phyloP scores from a whole-genome alignment of 2,113 vertebrate species.

The Chaetodon trifascialis region DNA sequence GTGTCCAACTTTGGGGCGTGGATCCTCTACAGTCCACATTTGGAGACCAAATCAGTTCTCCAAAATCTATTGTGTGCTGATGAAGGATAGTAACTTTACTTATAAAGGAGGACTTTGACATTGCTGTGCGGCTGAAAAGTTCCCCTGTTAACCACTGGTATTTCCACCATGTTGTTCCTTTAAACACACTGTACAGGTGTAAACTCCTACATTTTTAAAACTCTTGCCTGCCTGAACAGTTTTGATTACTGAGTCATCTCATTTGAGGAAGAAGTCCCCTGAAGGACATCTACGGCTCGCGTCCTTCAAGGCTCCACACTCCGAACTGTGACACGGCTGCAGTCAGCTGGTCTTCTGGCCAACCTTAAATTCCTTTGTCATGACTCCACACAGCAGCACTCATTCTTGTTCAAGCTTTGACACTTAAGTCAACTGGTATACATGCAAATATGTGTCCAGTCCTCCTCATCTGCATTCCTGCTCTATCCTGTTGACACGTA shows the following conservation, averaged over 20 bases:
- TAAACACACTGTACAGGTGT: not conserved
- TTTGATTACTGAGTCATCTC: not conserved
- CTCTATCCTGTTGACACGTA: conserved; percentile 60
- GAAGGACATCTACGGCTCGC: not conserved
- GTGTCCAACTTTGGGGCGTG: not conserved
- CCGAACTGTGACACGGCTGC: conserved; percentile 32
- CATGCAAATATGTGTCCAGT: conserved; percentile 49
- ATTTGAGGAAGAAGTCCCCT: conserved; percentile 1
- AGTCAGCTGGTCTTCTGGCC: conserved; percentile 44
- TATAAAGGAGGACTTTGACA: not conserved
- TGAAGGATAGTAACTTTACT: not conserved
- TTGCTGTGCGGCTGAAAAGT: not conserved
- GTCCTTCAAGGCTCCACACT: conserved; percentile 15
- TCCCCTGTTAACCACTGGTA: not conserved
- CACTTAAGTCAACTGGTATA: conserved; percentile 46
- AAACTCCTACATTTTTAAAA: not conserved
- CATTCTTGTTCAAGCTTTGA: conserved; percentile 38
- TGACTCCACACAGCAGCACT: conserved; percentile 60
- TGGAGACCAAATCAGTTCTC: not conserved
- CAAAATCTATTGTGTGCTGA: not conserved
- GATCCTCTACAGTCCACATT: not conserved
- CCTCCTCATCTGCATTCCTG: conserved; percentile 73
- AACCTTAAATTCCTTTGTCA: conserved; percentile 52
- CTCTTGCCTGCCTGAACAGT: not conserved
- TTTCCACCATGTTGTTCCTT: not conserved